Percentiles rank a stretch among this genome's conserved stretches.
Evolutionary conservation across 2,113 vertebrate genomes (phyloP).

Genomic region (Anseranas semipalmata): DNA sequence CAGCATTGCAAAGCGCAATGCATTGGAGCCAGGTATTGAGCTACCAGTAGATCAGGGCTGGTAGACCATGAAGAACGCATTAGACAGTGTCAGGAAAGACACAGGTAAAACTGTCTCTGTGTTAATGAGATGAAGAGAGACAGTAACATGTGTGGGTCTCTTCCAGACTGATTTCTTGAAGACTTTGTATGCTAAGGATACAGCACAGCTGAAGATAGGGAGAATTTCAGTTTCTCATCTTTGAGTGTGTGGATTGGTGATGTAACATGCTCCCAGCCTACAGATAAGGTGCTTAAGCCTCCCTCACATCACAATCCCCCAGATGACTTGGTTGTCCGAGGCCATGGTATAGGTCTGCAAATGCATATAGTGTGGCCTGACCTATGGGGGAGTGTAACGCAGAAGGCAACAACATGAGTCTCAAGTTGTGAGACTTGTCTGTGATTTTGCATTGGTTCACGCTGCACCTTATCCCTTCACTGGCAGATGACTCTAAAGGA

Average conservation of each 20-base stretch:
- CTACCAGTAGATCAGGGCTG: not conserved
- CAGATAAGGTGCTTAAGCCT: not conserved
- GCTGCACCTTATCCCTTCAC: not conserved
- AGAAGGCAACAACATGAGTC: not conserved
- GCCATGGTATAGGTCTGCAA: not conserved
- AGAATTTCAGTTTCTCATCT: not conserved
- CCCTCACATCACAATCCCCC: too few species aligned
- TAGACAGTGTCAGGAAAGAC: not conserved
- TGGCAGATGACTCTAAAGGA: not conserved
- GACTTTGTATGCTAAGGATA: not conserved
- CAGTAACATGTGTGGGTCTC: too few species aligned
- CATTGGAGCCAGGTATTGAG: not conserved
- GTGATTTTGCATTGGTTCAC: not conserved
- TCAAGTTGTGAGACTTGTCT: not conserved
- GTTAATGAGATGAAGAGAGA: not conserved
- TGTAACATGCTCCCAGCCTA: not conserved
- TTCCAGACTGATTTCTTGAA: not conserved
- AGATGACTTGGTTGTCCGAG: not conserved
- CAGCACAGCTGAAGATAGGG: not conserved
- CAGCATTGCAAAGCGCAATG: not conserved
- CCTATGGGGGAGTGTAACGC: not conserved
- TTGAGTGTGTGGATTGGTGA: not conserved
- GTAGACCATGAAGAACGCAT: not conserved
- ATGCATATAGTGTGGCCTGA: not conserved
- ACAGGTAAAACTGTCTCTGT: not conserved